These are phyloP conservation scores for Procambarus clarkii DNA, from an alignment of 1,140 invertebrate species.

Conservation along the genomic window DNA sequence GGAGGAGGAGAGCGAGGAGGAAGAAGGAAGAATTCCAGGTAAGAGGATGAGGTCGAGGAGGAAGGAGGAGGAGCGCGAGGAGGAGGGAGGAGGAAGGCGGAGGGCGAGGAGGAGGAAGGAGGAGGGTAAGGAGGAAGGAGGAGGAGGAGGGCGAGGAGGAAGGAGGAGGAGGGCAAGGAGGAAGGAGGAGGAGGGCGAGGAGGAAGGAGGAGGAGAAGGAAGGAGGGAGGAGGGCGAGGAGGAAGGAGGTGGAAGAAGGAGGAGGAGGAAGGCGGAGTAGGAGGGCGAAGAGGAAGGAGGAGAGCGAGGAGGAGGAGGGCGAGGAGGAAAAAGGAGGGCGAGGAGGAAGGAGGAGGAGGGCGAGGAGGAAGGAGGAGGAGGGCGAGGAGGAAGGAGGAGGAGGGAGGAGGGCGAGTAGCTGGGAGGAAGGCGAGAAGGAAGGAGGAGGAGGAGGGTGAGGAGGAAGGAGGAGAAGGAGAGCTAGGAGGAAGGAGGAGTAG, in stretches of 20 bases:
- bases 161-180: neutral
- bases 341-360: neutral
- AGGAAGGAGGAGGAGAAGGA: neutral
- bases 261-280: too few relatives aligned
- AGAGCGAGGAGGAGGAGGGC: neutral
- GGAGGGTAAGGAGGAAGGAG: too few relatives aligned
- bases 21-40: too few relatives aligned
- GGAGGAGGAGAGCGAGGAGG: too few relatives aligned
- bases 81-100: too few relatives aligned
- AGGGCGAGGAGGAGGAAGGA: too few relatives aligned
- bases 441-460: neutral
- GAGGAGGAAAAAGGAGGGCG: neutral
- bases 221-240: neutral
- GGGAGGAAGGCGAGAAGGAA: neutral
- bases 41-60: constrained; percentile 3
- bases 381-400: neutral
- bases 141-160: neutral
- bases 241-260: neutral
- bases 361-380: neutral
- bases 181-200: neutral
- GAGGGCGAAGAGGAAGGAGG: too few relatives aligned
- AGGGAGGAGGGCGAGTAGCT: neutral
- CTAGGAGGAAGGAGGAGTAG: too few relatives aligned
- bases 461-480: too few relatives aligned
- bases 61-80: neutral